Evolutionary conservation across 2,888 invertebrate genomes (phyloP), one percentile per base, ranked within the genome.

Genomic region (Disparrhopalites patrizii): DNA sequence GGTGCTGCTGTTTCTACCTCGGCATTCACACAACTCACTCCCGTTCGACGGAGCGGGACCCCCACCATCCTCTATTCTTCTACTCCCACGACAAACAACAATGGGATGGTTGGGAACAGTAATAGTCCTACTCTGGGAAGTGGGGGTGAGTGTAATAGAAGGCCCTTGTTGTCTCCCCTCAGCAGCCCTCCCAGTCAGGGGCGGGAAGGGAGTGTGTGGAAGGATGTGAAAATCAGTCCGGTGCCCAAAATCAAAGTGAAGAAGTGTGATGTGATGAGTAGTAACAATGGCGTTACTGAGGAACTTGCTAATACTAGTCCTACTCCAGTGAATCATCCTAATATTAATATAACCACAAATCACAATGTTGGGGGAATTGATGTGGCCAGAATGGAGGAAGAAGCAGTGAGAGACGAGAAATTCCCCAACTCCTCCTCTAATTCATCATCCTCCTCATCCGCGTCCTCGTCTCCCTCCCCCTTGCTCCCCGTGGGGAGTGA

Each of bases 111-210:
- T n/a, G n/a, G n/a, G n/a, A n/a, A n/a, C n/a, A n/a, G n/a, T n/a
- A n/a, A n/a, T n/a, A n/a, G n/a, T n/a, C n/a, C n/a, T n/a, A n/a
- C n/a, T n/a, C n/a, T n/a, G n/a, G n/a, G n/a, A n/a, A n/a, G n/a
- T n/a, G n/a, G n/a, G n/a, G n/a, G 70, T 62, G 71, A 70, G 55
- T 70, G 70, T n/a, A n/a, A 40, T 18, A 10, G 20, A 4, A 31
- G 20, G 15, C 3, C n/a, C 3, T 54, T 30, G 20, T 31, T 5
- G n/a, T 18, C 54, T 3, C 33, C 54, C 18, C 18, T 31, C 1
- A 54, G 54, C 18, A n/a, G 31, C 4, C 47, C 47, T 2, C 60
- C 70, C 47, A 70, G 69, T 62, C 70, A 73, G 61, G 31, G 65
- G 50, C 36, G 68, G 62, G 67, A 67, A 36, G 65, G 68, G 58